Conservation (phyloP, 2,888 invertebrate species). For the Cataglyphis rosenhaueri region DNA sequence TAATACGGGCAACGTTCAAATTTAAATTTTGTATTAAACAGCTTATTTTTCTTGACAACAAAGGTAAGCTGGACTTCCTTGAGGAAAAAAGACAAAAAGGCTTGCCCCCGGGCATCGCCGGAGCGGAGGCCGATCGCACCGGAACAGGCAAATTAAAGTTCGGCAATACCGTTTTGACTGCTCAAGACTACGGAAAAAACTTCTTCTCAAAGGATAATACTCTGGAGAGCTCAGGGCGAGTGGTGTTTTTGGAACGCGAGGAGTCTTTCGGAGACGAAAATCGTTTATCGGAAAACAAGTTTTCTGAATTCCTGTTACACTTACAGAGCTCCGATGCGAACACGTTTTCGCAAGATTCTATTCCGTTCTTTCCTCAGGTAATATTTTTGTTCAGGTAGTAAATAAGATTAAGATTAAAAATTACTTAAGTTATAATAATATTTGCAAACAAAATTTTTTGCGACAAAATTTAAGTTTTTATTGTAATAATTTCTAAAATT, state of each 20-base stretch:
- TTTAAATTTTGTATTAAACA: slow-evolving; percentile 4
- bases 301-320: slow-evolving; percentile 21
- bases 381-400: not conserved
- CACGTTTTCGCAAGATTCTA: not conserved
- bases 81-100: slow-evolving; percentile 25
- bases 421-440: not conserved
- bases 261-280: not conserved
- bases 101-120: not conserved
- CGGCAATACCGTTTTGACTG: slow-evolving; percentile 9
- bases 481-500: slow-evolving; percentile 10
- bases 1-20: not conserved
- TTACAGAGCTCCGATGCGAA: not conserved
- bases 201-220: slow-evolving; percentile 38
- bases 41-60: slow-evolving; percentile 6
- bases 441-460: not conserved
- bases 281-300: slow-evolving; percentile 15
- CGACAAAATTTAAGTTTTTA: not conserved
- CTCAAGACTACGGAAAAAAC: slow-evolving; percentile 19
- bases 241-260: slow-evolving; percentile 57
- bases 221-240: slow-evolving; percentile 3
- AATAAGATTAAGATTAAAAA: not conserved
- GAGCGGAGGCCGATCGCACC: slow-evolving; percentile 79
- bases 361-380: slow-evolving; percentile 61
- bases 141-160: slow-evolving; percentile 86
- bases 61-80: slow-evolving; percentile 2